Conservation (phyloP, 2,113 vertebrate genomes). For the human region DNA sequence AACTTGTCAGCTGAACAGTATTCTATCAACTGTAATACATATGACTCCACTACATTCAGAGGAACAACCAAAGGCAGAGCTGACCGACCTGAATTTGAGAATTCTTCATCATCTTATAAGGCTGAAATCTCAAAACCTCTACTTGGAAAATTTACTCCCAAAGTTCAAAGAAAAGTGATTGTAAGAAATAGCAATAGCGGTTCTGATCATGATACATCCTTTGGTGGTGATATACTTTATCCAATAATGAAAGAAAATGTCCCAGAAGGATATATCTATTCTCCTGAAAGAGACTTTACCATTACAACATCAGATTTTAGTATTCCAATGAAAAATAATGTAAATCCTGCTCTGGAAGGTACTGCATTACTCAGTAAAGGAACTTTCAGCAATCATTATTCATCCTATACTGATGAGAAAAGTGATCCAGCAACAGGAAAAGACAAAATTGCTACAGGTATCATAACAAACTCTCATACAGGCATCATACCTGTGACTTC, state of each 20-base stretch:
- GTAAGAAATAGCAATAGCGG: not conserved
- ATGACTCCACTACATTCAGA: not conserved
- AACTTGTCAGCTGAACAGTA: not conserved
- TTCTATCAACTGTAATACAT: not conserved
- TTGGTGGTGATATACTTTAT: not conserved
- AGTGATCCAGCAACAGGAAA: not conserved
- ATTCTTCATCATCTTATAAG: not conserved
- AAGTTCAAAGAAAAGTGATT: conserved; percentile 9
- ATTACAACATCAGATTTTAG: not conserved
- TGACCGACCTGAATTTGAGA: not conserved
- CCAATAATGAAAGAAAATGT: not conserved
- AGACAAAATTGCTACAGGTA: not conserved
- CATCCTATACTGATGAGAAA: not conserved
- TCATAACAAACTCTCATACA: not conserved
- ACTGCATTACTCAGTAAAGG: not conserved
- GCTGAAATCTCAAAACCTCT: not conserved
- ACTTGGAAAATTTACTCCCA: not conserved
- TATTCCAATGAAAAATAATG: not conserved
- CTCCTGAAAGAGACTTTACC: not conserved
- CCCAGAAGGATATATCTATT: not conserved
- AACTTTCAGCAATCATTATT: not conserved
- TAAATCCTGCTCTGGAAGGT: not conserved
- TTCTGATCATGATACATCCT: not conserved
- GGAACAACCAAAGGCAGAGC: not conserved
- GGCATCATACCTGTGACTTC: not conserved